Conservation (phyloP, 1,140 invertebrate species). For the Pristionchus pacificus region DNA sequence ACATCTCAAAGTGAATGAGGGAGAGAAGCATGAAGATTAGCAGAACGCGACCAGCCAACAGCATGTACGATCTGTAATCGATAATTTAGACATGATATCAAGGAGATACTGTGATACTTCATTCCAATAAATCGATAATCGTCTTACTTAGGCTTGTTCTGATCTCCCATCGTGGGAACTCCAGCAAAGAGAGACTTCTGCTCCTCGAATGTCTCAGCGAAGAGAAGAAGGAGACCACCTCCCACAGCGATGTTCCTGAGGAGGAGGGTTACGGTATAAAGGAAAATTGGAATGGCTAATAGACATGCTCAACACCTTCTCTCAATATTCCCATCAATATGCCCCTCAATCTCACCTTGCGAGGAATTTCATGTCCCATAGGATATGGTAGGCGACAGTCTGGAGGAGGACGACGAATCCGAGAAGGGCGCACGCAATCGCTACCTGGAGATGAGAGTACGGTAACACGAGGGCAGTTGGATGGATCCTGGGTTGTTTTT, state of each 20-base stretch:
- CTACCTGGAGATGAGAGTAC: no score
- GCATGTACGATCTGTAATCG: constrained; percentile 85
- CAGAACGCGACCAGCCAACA: constrained; percentile 87
- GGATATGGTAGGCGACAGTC: constrained; percentile 70
- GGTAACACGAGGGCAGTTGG: no score
- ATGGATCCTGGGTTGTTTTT: no score
- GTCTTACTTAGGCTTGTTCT: constrained; percentile 71
- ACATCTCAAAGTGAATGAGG: constrained; percentile 84
- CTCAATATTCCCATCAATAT: no score
- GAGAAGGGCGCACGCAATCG: constrained; percentile 84
- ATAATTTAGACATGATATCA: no score
- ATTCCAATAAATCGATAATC: background rate
- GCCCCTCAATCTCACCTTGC: constrained; percentile 61
- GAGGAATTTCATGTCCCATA: constrained; percentile 96
- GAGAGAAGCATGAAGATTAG: constrained; percentile 99
- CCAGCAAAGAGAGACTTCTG: constrained; percentile 86
- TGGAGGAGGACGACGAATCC: constrained; percentile 94
- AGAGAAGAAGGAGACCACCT: constrained; percentile 84
- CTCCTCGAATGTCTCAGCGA: constrained; percentile 76
- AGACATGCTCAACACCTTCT: no score
- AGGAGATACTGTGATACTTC: no score
- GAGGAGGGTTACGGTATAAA: constrained; percentile 19
- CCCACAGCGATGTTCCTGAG: constrained; percentile 89
- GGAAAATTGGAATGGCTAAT: constrained; percentile 2
- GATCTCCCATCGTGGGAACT: constrained; percentile 81